A percentile compares a stretch with the other conserved stretches of the same genome.
Conservation (phyloP, 2,888 invertebrate genomes). For the Taphrorychus bicolor region DNA sequence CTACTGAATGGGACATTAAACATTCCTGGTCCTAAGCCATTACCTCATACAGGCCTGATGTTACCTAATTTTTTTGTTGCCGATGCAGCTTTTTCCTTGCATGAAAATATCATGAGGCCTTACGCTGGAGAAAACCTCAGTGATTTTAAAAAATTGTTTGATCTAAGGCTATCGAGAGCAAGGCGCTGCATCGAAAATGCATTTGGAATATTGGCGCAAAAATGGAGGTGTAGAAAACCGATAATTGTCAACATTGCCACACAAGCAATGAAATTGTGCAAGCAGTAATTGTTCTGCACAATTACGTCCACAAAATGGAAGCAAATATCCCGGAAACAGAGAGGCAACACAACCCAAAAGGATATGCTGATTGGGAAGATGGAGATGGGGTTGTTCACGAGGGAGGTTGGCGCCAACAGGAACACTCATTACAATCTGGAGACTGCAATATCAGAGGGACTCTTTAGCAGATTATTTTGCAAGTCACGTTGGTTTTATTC, state of each 20-base stretch:
- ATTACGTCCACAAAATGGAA: constrained; percentile 41
- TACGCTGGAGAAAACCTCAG: constrained; percentile 21
- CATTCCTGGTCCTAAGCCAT: too few relatives aligned
- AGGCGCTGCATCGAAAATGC: too few relatives aligned
- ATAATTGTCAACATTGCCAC: constrained; percentile 28
- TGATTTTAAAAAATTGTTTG: too few relatives aligned
- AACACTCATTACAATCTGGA: too few relatives aligned
- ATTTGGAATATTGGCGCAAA: constrained; percentile 32
- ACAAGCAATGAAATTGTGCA: constrained; percentile 34
- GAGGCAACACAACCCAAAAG: constrained; percentile 13
- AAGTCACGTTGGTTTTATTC: too few relatives aligned
- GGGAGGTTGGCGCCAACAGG: too few relatives aligned
- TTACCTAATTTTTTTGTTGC: constrained; percentile 35
- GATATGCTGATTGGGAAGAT: constrained; percentile 26
- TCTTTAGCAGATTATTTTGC: too few relatives aligned
- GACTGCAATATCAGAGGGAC: too few relatives aligned
- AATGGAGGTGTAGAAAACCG: constrained; percentile 32
- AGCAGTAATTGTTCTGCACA: constrained; percentile 40
- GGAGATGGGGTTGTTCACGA: too few relatives aligned
- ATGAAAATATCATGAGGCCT: constrained; percentile 32
- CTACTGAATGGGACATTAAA: too few relatives aligned
- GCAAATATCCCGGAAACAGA: constrained; percentile 20
- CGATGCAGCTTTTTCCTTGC: constrained; percentile 31
- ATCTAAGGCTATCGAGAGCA: too few relatives aligned
- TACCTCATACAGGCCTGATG: too few relatives aligned